Evolutionary conservation across 1,140 invertebrate genomes (phyloP).

Genomic region (Micrasema longulum): DNA sequence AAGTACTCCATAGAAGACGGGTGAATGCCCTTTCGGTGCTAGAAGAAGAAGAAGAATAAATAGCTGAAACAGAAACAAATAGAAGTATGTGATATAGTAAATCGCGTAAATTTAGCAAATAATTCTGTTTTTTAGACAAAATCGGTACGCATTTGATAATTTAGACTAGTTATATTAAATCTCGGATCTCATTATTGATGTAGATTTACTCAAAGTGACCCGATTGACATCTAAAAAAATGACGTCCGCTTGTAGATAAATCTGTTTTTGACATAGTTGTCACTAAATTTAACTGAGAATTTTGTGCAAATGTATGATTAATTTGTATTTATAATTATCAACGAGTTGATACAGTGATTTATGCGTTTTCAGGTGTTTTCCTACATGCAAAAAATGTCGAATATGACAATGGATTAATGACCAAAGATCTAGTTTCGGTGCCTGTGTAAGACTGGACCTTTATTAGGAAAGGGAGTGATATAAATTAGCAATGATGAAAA

Average conservation of each 20-base stretch:
- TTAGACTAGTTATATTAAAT: constrained; percentile 1
- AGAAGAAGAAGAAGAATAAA: constrained; percentile 48
- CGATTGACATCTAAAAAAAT: constrained; percentile 27
- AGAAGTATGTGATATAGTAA: constrained; percentile 45
- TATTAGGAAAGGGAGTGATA: constrained; percentile 27
- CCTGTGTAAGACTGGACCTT: constrained; percentile 41
- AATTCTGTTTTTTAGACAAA: constrained; percentile 40
- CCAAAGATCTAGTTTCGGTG: constrained; percentile 35
- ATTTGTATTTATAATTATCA: constrained; percentile 15
- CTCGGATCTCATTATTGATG: not conserved
- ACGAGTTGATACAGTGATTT: constrained; percentile 17
- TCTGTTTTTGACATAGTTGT: constrained; percentile 55
- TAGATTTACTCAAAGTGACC: not conserved
- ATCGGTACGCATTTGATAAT: constrained; percentile 41
- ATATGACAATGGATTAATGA: constrained; percentile 40
- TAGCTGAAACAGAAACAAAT: constrained; percentile 35
- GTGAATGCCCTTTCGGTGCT: constrained; percentile 51
- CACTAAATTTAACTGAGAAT: constrained; percentile 42
- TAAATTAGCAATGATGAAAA: constrained; percentile 74
- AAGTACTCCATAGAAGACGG: not conserved
- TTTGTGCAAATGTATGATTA: constrained; percentile 20
- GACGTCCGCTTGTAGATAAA: constrained; percentile 54
- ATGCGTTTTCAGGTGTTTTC: constrained; percentile 34
- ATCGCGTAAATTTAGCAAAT: constrained; percentile 40
- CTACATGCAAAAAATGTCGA: constrained; percentile 31